Evolutionary conservation across 2,888 invertebrate species (phyloP), one percentile per base, ranked within the genome.

Genomic region (Boloria selene): DNA sequence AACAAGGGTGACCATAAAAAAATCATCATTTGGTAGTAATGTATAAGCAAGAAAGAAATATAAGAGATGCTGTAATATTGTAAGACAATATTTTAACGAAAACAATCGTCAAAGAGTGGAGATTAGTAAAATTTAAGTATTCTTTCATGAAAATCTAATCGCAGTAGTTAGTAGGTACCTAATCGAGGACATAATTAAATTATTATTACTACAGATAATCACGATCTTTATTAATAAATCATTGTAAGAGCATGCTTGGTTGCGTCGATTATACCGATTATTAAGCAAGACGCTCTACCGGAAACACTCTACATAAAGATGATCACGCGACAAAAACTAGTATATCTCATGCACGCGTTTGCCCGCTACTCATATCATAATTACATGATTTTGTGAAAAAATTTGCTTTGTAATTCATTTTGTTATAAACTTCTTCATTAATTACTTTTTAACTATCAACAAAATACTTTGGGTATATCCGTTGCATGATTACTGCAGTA

Each of bases 191-290:
- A 47, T 64, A 47, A 64, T 59, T 59, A 47, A 61, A 59, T 59
- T 50, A 53, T 22, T 45, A 18, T 58, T 51, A 64, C 51, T 18
- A 51, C 16, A 17, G 52, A 51, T 59, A 52, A 47, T 52, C 64
- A 52, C 45, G 51, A 51, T 64, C 49, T 53, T 52, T 45, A 52
- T 59, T 59, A 58, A 64, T 64, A 59, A 64, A 64, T 64, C 58
- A 82, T 83, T 79, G 73, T 62, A 72, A 59, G 69, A 65, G 73
- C 73, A 80, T 81, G 85, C 77, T 75, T 80, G 74, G 79, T 75
- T 77, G 81, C 71, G 74, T 75, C 84, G 77, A 86, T 87, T 86
- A 87, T 80, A 84, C 78, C 79, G 82, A 82, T 86, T 83, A 84
- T 85, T 85, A 84, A 85, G 76, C 80, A 84, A 81, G 80, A 83